Percentiles rank a stretch among this genome's conserved stretches.
Conservation (phyloP, 2,888 invertebrate species). For the Chesias legatella region DNA sequence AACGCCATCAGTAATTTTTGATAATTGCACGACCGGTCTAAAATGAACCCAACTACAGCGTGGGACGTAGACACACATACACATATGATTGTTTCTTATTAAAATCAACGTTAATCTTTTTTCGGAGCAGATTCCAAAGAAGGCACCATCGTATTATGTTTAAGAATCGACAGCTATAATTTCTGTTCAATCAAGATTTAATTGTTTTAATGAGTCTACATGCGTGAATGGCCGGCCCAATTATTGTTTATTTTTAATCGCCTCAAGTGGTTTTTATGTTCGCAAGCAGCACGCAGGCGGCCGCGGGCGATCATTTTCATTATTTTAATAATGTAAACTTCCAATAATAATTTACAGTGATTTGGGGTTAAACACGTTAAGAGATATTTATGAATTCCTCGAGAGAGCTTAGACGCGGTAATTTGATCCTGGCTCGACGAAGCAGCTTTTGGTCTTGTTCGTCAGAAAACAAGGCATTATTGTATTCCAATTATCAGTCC, state of each 20-base stretch:
- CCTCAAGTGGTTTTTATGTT: constrained; percentile 79
- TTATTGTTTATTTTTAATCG: constrained; percentile 82
- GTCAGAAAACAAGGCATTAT: constrained; percentile 31
- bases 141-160: constrained; percentile 75
- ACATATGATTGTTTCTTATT: constrained; percentile 79
- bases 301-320: constrained; percentile 78
- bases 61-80: constrained; percentile 71
- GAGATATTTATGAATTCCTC: constrained; percentile 74
- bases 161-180: constrained; percentile 81
- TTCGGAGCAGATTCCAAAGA: constrained; percentile 74
- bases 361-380: constrained; percentile 79
- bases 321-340: constrained; percentile 81
- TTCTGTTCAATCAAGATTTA: constrained; percentile 81
- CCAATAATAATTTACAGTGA: constrained; percentile 80
- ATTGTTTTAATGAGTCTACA: constrained; percentile 80
- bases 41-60: constrained; percentile 71
- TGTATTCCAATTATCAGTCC: not conserved
- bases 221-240: constrained; percentile 80
- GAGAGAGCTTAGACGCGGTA: constrained; percentile 61
- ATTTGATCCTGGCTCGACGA: constrained; percentile 60
- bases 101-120: constrained; percentile 79
- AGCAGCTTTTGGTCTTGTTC: constrained; percentile 45
- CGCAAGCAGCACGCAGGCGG: constrained; percentile 76
- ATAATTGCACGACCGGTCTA: constrained; percentile 73
- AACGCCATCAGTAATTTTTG: constrained; percentile 74